Conservation (phyloP, 2,113 vertebrate species). For the Seriola quinqueradiata region DNA sequence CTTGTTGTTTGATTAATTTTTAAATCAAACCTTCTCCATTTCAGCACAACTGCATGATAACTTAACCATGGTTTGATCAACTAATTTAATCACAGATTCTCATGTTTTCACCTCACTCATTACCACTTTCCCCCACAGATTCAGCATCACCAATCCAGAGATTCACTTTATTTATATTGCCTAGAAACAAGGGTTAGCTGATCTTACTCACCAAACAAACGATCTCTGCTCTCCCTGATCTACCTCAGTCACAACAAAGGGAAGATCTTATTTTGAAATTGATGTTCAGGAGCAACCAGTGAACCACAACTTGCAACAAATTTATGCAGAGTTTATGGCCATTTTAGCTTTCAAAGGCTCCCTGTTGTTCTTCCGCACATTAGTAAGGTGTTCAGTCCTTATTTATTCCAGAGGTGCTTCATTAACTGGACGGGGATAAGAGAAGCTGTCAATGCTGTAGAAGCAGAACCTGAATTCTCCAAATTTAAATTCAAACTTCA, state of each 20-base stretch:
- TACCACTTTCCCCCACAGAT: background rate
- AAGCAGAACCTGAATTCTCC: background rate
- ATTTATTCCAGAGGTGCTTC: constrained; percentile 3
- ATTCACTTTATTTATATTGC: constrained; percentile 44
- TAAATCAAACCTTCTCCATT: background rate
- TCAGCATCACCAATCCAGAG: background rate
- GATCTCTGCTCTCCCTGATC: background rate
- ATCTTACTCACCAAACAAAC: constrained; percentile 8
- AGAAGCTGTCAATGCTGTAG: background rate
- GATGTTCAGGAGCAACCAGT: background rate
- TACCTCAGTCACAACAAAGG: constrained; percentile 14
- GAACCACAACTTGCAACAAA: background rate
- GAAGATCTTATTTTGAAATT: constrained; percentile 28
- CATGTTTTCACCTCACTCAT: constrained; percentile 23
- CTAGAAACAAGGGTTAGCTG: constrained; percentile 34
- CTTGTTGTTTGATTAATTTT: constrained; percentile 1
- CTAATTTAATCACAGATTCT: constrained; percentile 16
- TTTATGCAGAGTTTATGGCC: background rate
- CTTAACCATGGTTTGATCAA: background rate
- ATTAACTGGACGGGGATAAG: background rate
- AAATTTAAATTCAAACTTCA: constrained; percentile 8
- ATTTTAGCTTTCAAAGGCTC: background rate
- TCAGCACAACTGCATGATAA: background rate
- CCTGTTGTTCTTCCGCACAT: constrained; percentile 10
- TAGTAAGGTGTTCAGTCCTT: background rate